Evolutionary conservation across 1,140 invertebrate genomes (phyloP).

Genomic region (Myzus persicae): DNA sequence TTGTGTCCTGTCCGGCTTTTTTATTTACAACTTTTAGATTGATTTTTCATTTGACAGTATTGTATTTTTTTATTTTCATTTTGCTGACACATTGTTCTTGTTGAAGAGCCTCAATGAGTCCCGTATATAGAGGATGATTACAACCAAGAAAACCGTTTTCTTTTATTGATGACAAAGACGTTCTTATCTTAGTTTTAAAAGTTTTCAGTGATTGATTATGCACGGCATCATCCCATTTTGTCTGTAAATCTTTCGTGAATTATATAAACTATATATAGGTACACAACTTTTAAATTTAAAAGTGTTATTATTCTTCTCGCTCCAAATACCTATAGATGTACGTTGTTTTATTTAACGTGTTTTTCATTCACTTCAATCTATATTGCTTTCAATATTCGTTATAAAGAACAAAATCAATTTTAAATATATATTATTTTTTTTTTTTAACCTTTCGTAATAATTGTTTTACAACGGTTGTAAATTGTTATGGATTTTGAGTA

Average conservation of each 20-base stretch:
- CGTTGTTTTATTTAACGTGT: slow-evolving; percentile 12
- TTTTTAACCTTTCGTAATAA: neutral
- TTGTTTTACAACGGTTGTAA: neutral
- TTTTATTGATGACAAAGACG: slow-evolving; percentile 44
- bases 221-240: neutral
- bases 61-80: slow-evolving; percentile 18
- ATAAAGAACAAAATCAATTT: neutral
- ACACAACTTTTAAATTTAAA: slow-evolving; percentile 25
- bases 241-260: slow-evolving; percentile 17
- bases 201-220: slow-evolving; percentile 26
- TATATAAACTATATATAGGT: neutral
- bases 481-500: neutral
- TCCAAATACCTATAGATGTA: no score
- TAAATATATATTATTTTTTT: neutral
- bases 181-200: slow-evolving; percentile 28
- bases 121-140: neutral
- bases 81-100: neutral
- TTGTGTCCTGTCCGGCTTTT: neutral
- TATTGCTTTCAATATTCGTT: neutral
- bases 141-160: neutral
- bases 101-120: slow-evolving; percentile 7
- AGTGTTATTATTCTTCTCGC: neutral
- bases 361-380: neutral
- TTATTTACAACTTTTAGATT: slow-evolving; percentile 36
- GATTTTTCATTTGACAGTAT: slow-evolving; percentile 32